phyloP scores from a whole-genome alignment of 2,888 invertebrate species.

The Electrophaes corylata region DNA sequence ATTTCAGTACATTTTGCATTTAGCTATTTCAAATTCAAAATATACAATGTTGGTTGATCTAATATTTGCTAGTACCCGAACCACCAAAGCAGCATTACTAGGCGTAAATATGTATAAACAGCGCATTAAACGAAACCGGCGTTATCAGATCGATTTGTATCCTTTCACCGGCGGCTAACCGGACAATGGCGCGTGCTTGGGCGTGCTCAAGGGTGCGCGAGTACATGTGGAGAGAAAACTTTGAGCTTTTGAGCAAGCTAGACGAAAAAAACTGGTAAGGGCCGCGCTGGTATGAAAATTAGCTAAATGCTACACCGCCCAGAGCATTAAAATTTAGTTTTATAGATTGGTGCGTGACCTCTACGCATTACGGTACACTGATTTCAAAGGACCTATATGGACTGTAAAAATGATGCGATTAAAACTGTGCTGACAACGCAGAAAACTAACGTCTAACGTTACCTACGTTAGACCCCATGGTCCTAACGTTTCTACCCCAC shows the following conservation, averaged over 20 bases:
- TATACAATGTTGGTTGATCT: background rate
- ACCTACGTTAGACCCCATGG: no score
- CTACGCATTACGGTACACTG: no score
- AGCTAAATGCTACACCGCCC: no score
- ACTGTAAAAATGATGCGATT: no score
- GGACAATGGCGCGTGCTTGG: slow-evolving; percentile 56
- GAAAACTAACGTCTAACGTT: no score
- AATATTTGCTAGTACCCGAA: background rate
- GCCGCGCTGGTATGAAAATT: background rate
- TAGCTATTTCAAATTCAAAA: no score
- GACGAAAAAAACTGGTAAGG: background rate
- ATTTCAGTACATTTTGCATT: background rate
- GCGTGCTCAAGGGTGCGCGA: slow-evolving; percentile 57
- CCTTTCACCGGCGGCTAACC: slow-evolving; percentile 61
- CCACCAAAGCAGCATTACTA: slow-evolving; percentile 17
- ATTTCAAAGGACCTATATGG: no score
- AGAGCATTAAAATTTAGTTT: no score
- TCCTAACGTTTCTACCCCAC: no score
- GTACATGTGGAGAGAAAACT: slow-evolving; percentile 26
- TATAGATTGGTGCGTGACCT: no score
- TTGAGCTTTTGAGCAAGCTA: background rate
- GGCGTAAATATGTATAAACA: slow-evolving; percentile 28
- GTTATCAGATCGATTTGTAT: slow-evolving; percentile 59
- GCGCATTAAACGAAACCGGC: slow-evolving; percentile 43
- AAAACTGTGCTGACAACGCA: no score